phyloP scores from a whole-genome alignment of 2,888 invertebrate genomes.

The Drosophila bunnanda region DNA sequence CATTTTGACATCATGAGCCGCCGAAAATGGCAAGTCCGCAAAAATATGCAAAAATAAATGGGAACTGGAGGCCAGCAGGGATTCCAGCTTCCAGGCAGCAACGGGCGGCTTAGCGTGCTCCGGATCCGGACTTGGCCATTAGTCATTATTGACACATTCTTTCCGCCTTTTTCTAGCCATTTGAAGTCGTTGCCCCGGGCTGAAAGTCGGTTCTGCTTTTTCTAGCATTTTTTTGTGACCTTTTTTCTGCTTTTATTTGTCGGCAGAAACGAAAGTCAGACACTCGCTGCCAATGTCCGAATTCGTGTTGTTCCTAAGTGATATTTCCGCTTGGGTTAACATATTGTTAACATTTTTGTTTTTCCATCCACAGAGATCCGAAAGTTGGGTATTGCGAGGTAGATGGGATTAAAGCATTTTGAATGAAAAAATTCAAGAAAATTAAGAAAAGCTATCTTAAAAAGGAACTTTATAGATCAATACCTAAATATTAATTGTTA shows the following conservation, averaged over 20 bases:
- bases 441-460: fast-evolving
- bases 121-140: slow-evolving; percentile 55
- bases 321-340: slow-evolving; percentile 65
- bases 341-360: slow-evolving; percentile 58
- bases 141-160: slow-evolving; percentile 77
- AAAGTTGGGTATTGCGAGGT: neutral
- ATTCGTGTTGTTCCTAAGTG: slow-evolving; percentile 52
- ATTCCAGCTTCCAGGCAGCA: slow-evolving; percentile 16
- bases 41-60: slow-evolving; percentile 68
- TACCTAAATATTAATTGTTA: neutral
- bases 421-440: neutral
- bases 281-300: slow-evolving; percentile 22
- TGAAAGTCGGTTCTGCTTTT: slow-evolving; percentile 23
- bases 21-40: slow-evolving; percentile 7
- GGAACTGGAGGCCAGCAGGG: slow-evolving; percentile 24
- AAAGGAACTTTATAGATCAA: too few species aligned
- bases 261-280: slow-evolving; percentile 29
- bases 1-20: slow-evolving; percentile 48
- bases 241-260: slow-evolving; percentile 4
- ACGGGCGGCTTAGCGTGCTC: slow-evolving; percentile 26
- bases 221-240: neutral
- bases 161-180: slow-evolving; percentile 61
- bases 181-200: slow-evolving; percentile 34
- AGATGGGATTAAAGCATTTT: neutral
- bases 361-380: slow-evolving; percentile 20